phyloP scores from a whole-genome alignment of 2,113 vertebrate genomes.

The Lipophrys pholis region DNA sequence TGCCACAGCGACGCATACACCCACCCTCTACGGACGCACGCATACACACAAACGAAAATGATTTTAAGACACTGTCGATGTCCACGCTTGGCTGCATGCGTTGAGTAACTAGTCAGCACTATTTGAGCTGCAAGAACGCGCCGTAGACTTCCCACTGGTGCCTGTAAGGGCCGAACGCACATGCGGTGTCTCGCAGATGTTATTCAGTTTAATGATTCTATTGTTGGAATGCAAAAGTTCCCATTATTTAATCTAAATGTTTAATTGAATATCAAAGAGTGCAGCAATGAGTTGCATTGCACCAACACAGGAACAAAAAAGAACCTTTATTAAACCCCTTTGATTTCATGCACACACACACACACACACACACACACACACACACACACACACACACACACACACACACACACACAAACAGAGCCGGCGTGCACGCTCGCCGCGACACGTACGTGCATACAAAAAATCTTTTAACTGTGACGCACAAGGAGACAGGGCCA shows the following conservation, averaged over 20 bases:
- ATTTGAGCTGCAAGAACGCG: too few species aligned
- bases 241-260: not conserved
- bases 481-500: conserved; percentile 77
- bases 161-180: not conserved
- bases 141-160: not conserved
- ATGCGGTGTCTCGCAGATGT: conserved; percentile 22
- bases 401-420: not conserved
- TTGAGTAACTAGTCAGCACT: too few species aligned
- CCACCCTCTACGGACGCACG: conserved; percentile 46
- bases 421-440: conserved; percentile 8
- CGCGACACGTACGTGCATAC: conserved; percentile 39
- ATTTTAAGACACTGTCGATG: conserved; percentile 17
- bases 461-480: conserved; percentile 74
- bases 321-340: conserved; percentile 37
- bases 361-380: conserved; percentile 4
- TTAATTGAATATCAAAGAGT: not conserved
- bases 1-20: conserved; percentile 76
- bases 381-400: conserved; percentile 29
- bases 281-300: not conserved
- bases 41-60: conserved; percentile 25
- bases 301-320: conserved; percentile 30
- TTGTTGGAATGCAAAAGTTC: too few species aligned
- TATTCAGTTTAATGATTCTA: too few species aligned
- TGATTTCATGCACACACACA: conserved; percentile 13
- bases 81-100: not conserved